A percentile compares a stretch with the other conserved stretches of the same genome.
These are phyloP conservation scores for Lepidochrysops patricia DNA, from an alignment of 2,888 invertebrate species.

Conservation along the genomic window DNA sequence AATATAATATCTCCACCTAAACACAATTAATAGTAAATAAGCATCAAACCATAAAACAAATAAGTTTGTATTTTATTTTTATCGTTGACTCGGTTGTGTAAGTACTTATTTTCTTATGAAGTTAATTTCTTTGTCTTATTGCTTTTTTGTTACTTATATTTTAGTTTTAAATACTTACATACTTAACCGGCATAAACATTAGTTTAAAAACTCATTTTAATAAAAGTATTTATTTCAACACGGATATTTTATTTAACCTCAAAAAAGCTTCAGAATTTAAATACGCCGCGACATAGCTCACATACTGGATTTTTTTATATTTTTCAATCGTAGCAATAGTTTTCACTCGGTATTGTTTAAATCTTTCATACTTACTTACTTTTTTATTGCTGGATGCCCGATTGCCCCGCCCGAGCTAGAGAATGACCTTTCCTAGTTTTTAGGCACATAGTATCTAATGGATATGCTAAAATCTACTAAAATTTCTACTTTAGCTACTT, in stretches of 20 bases:
- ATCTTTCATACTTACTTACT: conserved; percentile 48
- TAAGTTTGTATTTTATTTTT: conserved; percentile 38
- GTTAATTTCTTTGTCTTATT: conserved; percentile 47
- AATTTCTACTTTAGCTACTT: conserved; percentile 40
- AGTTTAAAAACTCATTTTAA: conserved; percentile 61
- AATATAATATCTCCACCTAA: conserved; percentile 56
- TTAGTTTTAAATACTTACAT: conserved; percentile 59
- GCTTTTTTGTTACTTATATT: conserved; percentile 65
- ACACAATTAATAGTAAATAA: conserved; percentile 57
- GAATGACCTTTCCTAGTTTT: conserved; percentile 64
- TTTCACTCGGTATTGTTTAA: conserved; percentile 52
- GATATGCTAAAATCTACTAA: conserved; percentile 54
- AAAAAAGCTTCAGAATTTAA: conserved; percentile 26
- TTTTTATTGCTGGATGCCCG: conserved; percentile 66
- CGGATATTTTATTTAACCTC: conserved; percentile 58
- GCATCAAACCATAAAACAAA: conserved; percentile 35
- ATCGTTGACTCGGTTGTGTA: conserved; percentile 69
- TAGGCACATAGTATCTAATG: conserved; percentile 58
- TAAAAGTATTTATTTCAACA: conserved; percentile 67
- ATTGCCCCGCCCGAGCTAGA: conserved; percentile 60
- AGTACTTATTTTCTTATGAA: conserved; percentile 72
- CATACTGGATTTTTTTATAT: conserved; percentile 60
- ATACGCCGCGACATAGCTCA: conserved; percentile 54
- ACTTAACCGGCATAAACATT: conserved; percentile 64
- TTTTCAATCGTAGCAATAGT: conserved; percentile 49